Evolutionary conservation across 2,113 vertebrate genomes (phyloP).

Genomic region (Oryzias woworae): DNA sequence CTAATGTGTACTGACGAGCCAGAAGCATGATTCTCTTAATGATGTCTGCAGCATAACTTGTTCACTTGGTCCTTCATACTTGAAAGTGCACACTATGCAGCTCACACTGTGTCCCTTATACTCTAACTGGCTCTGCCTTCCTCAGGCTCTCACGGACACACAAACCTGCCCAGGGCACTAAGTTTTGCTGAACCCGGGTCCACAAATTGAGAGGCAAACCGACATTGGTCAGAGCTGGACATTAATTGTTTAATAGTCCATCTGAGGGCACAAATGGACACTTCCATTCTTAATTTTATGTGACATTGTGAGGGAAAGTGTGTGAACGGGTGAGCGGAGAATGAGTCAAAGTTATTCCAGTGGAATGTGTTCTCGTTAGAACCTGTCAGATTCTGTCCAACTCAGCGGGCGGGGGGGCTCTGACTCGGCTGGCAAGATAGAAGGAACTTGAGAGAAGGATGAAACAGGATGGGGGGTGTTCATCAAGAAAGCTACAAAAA

Average conservation of each 20-base stretch:
- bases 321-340: background rate
- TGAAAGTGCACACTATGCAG: slow-evolving; percentile 9
- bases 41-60: slow-evolving; percentile 40
- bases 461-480: slow-evolving; percentile 16
- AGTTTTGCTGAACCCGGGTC: background rate
- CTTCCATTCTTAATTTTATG: background rate
- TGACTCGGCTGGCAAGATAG: slow-evolving; percentile 18
- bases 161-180: background rate
- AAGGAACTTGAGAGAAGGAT: slow-evolving; percentile 14
- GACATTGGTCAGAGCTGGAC: background rate
- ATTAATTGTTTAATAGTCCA: slow-evolving; percentile 13
- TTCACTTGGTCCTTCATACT: slow-evolving; percentile 5
- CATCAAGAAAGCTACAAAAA: slow-evolving; percentile 34
- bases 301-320: slow-evolving; percentile 2
- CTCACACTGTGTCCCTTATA: background rate
- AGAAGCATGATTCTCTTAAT: slow-evolving; percentile 54
- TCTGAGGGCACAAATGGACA: background rate
- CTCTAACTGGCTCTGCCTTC: background rate
- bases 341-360: slow-evolving; percentile 48
- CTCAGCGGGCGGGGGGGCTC: slow-evolving; percentile 32
- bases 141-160: slow-evolving; percentile 4
- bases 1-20: slow-evolving; percentile 57
- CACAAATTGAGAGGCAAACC: slow-evolving; percentile 13
- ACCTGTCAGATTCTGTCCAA: slow-evolving; percentile 44
- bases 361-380: slow-evolving; percentile 67